Percentiles rank a stretch among this genome's conserved stretches.
Conservation (phyloP, 1,140 invertebrate species). For the Hycleus cichorii region DNA sequence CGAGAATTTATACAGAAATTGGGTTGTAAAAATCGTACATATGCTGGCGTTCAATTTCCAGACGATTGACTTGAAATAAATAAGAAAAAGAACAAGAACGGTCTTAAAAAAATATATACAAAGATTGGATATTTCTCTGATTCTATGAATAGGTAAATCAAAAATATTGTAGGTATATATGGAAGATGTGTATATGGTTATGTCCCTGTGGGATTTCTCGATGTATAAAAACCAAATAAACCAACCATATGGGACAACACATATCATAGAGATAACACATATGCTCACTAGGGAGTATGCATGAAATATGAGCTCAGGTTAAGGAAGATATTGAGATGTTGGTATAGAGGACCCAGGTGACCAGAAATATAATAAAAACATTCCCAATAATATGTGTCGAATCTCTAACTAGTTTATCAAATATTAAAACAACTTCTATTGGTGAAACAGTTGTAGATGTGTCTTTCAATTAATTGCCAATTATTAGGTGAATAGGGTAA, state of each 20-base stretch:
- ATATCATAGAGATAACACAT: slow-evolving; percentile 36
- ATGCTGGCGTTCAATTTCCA: background rate
- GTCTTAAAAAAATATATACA: no score
- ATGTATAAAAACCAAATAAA: slow-evolving; percentile 38
- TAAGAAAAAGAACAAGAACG: background rate
- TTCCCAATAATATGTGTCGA: no score
- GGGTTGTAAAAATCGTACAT: no score
- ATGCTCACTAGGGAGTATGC: slow-evolving; percentile 26
- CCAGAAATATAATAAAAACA: background rate
- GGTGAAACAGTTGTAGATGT: no score
- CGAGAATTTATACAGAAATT: no score
- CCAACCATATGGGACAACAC: slow-evolving; percentile 35
- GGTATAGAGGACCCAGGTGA: slow-evolving; percentile 28
- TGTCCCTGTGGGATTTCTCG: slow-evolving; percentile 26
- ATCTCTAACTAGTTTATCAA: background rate
- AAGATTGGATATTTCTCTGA: background rate
- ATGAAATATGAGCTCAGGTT: slow-evolving; percentile 35
- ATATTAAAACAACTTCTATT: background rate
- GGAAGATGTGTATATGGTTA: slow-evolving; percentile 13
- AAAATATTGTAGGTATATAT: background rate
- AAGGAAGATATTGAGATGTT: slow-evolving; percentile 21
- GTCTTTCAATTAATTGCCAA: no score
- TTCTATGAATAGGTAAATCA: slow-evolving; percentile 39
- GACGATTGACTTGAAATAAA: slow-evolving; percentile 5
- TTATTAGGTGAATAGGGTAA: background rate